Base-by-base conservation (phyloP, 2,797 vertebrate species). In the Clarias laeviceps region DNA sequence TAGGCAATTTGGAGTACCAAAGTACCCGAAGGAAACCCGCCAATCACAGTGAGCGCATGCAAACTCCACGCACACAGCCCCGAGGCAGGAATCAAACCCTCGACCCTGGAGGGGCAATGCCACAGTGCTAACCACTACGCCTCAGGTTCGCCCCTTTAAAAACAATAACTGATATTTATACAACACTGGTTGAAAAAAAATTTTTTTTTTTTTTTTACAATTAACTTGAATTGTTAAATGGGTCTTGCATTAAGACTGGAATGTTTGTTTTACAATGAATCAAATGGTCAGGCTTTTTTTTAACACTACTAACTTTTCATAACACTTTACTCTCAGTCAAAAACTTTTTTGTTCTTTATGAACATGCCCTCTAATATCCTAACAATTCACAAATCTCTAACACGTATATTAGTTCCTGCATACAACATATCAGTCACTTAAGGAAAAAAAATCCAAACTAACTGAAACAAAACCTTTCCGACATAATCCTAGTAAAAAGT, bases 191-290 rank as follows among this genome's bases (percentile, higher is more conserved):
- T 50, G 4, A 65, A 76, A 80, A 37, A 8, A 27, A 34, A n/a
- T n/a, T n/a, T 59, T 45, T 40, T 40, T 40, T 37, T 34, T 37
- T 79, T 64, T 18, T 65, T 65, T 64, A 65, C 78, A 80, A 45
- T 62, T n/a, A 64, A 24, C 0, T 18, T 37, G n/a, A 64, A 65
- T 9, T 17, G 57, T n/a, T 62, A 32, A 32, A n/a, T 11, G 57
- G 29, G 37, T 80, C 61, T 56, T 68, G 45, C 18, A 69, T 74
- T 32, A 79, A 45, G 73, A 70, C 65, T 64, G 65, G 68, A 84
- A 70, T 66, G 69, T 84, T n/a, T 85, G 18, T 20, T 80, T 18
- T 59, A 69, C 57, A 73, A 27, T 56, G 14, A 64, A 62, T 56
- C 15, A 74, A 56, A 29, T 24, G 22, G 29, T 40, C 22, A 54